Base-by-base conservation (phyloP, 2,888 invertebrate species). In the Philereme transversata region DNA sequence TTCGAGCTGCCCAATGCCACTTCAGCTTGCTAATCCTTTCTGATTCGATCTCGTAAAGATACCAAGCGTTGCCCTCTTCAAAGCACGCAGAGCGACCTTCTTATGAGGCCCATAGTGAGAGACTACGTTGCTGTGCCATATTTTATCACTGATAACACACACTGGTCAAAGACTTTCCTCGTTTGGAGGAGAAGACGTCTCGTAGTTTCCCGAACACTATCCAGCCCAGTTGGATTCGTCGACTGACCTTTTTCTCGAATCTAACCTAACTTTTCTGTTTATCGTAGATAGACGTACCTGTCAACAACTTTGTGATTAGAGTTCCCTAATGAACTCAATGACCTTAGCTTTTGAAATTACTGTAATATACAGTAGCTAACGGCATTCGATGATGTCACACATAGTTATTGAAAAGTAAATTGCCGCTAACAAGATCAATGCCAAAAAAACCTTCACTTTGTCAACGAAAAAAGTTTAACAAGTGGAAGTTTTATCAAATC, bases 311-410 rank as follows among this genome's bases (percentile, higher is more conserved):
- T 4, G 5, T 7, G 5, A 6, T 38, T 38, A 6, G 36, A 38
- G 5, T 5, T 6, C 7, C 5, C 7, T 38, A 6, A 38, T 5
- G 5, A 5, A 38, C 36, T 38, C 5, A 38, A 7, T 38, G 36
- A 38, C 36, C 8, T 9, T 9, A 22, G 4, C 45, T 11, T 46
- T 46, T 41, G 33, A 33, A 46, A 11, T 33, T 22, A 57, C 50
- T 50, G 56, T 57, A 50, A 57, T 45, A 50, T 51, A 51, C 50
- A 40, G 57, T 55, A 41, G 48, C 38, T 38, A 46, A 57, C 57
- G 57, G 57, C 51, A 56, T 8, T 5, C 4, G 9, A 46, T 57
- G 57, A 57, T 46, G 50, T 51, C 50, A 57, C 50, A 45, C 35
- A 8, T 49, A 40, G 55, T 55, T 50, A 50, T 50, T 57, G 57